Evolutionary conservation across 2,888 invertebrate genomes (phyloP), one percentile per base, ranked within the genome.

Genomic region (Esperia sulphurella): DNA sequence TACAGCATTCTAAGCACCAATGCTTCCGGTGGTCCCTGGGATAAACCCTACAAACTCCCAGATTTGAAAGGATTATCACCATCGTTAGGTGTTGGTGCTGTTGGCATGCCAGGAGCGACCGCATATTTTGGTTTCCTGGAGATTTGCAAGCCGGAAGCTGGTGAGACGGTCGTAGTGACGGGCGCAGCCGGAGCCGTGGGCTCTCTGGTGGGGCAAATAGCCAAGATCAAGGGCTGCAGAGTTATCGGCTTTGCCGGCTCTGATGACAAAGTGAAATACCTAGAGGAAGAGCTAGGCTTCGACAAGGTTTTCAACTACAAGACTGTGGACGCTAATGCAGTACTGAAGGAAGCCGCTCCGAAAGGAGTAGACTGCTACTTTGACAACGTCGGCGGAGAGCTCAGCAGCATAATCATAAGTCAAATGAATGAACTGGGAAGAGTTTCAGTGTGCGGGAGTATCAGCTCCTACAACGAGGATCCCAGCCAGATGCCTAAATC

Each of bases 171-270:
- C 0, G 92, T 94, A 0, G 92, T 95, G 2, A 92, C 92, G 3
- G 92, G 92, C 0, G 95, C 95, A 1, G 95, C 94, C 0, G 95
- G 95, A 1, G 94, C 94, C 3, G 94, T 95, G 0, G 95, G 95
- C 2, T 92, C 91, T 47, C 68, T 92, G 9, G 95, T 94, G 0
- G 95, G 95, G 1, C 95, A 95, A 77, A 93, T 95, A 45, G 95
- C 92, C 0, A 95, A 94, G 75, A 91, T 94, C 14, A 93, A 93
- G 76, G 93, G 92, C 55, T 82, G 79, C 55, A 75, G 53, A 55
- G 83, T 95, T 0, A 93, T 95, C 55, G 95, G 95, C 0, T 92
- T 94, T 60, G 92, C 94, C 9, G 95, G 95, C 6, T 90, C 92
- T 0, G 93, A 94, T 50, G 92, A 91, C 6, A 95, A 96, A 78